Base-by-base conservation (phyloP, 2,797 vertebrate genomes). In the Oryzias sinensis region DNA sequence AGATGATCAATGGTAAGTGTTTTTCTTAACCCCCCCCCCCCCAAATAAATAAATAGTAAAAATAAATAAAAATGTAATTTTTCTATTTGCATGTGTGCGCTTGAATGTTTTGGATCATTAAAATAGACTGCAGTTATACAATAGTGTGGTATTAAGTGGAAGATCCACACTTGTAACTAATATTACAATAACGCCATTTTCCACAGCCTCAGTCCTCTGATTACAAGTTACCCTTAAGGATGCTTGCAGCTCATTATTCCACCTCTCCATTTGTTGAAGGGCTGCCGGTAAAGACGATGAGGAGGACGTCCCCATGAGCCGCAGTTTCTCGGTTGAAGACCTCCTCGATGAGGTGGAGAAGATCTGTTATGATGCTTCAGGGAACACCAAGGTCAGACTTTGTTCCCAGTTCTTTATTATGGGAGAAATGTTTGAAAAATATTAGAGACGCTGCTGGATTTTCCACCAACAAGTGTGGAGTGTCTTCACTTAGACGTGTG, bases 311-410 rank as follows among this genome's bases (percentile, higher is more conserved):
- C 88, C 89, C 43, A 93, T 93, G 62, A 91, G 88, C 71, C 85
- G 89, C 6, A 93, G 90, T 55, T 93, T 93, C 78, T 93, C 92
- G 0, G 92, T 93, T 2, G 92, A 93, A 65, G 92, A 93, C 70
- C 89, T 93, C 62, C 87, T 93, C 0, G 91, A 92, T 63, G 92
- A 93, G 77, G 91, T 93, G 79, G 92, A 92, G 88, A 93, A 93
- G 86, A 91, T 93, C 67, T 89, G 92, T 62, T 91, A 90, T 33
- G 87, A 91, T 40, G 86, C 91, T 29, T 83, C 90, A 0, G 88
- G 81, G 47, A 84, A 85, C 0, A 88, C 90, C 44, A 93, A 93
- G 92, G 92, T 93, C 55, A 72, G 72, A 51, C 3, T 37, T 6
- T 3, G 33, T 37, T 37, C 33, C 11, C 33, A 4, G 9, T 13